Conservation (phyloP, 1,140 invertebrate species). For the Nephila pilipes region DNA sequence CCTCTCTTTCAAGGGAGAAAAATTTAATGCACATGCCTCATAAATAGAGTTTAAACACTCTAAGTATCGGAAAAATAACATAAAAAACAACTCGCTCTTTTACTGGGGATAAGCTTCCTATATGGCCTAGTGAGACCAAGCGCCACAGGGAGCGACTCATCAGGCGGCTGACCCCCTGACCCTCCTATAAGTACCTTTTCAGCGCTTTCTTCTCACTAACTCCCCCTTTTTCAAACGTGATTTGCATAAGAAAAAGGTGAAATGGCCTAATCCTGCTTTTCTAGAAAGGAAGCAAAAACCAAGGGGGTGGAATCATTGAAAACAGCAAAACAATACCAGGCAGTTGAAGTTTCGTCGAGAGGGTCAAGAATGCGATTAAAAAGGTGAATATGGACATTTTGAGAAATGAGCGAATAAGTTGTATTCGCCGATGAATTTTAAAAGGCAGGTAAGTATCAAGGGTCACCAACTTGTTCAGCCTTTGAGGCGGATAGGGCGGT, state of each 20-base stretch:
- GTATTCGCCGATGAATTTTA: slow-evolving; percentile 55
- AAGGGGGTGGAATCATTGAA: background rate
- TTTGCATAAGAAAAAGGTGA: slow-evolving; percentile 55
- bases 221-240: slow-evolving; percentile 39
- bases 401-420: slow-evolving; percentile 48
- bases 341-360: slow-evolving; percentile 21
- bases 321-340: slow-evolving; percentile 46
- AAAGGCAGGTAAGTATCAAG: background rate
- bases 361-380: slow-evolving; percentile 66
- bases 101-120: background rate
- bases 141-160: slow-evolving; percentile 48
- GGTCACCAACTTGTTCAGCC: slow-evolving; percentile 54
- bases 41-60: slow-evolving; percentile 23
- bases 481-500: background rate
- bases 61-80: slow-evolving; percentile 31
- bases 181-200: slow-evolving; percentile 9
- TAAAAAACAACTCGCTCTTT: background rate
- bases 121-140: slow-evolving; percentile 1
- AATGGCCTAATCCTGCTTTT: slow-evolving; percentile 43
- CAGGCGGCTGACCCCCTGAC: slow-evolving; percentile 13
- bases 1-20: background rate
- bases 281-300: slow-evolving; percentile 24
- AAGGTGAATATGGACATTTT: slow-evolving; percentile 64
- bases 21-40: background rate
- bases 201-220: slow-evolving; percentile 33